Evolutionary conservation across 2,888 invertebrate genomes (phyloP).

Genomic region (Listrodromus nycthemerus): DNA sequence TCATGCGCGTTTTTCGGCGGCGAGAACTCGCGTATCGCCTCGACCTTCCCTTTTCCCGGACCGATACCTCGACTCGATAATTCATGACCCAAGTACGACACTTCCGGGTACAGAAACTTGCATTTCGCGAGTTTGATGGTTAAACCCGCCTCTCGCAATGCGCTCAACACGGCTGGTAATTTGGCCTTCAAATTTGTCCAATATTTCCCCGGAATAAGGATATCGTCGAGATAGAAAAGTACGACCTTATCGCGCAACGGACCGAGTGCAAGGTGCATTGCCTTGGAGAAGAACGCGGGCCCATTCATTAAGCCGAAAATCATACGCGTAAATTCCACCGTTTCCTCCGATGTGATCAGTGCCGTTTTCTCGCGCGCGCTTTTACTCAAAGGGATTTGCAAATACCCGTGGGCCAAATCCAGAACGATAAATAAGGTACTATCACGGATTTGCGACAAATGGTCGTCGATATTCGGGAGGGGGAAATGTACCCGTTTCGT

Average conservation of each 20-base stretch:
- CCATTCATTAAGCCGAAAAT: constrained; percentile 23
- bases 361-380: no score
- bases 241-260: constrained; percentile 62
- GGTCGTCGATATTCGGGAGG: constrained; percentile 50
- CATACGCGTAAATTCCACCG: neutral
- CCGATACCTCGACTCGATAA: constrained; percentile 56
- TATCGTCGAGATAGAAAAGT: constrained; percentile 75
- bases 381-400: neutral
- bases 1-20: constrained; percentile 47
- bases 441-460: neutral
- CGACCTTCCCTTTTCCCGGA: constrained; percentile 68
- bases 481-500: constrained; percentile 39
- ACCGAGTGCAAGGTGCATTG: neutral
- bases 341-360: constrained; percentile 9
- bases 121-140: constrained; percentile 76
- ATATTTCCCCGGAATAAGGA: constrained; percentile 69
- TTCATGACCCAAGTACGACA: constrained; percentile 75
- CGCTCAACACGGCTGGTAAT: constrained; percentile 44
- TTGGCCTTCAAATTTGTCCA: constrained; percentile 69
- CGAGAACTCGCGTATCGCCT: constrained; percentile 64
- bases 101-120: constrained; percentile 69
- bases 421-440: no score
- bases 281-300: constrained; percentile 41
- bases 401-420: neutral
- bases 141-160: constrained; percentile 63